Conservation (phyloP, 1,140 invertebrate species). For the Drosophila neocordata region DNA sequence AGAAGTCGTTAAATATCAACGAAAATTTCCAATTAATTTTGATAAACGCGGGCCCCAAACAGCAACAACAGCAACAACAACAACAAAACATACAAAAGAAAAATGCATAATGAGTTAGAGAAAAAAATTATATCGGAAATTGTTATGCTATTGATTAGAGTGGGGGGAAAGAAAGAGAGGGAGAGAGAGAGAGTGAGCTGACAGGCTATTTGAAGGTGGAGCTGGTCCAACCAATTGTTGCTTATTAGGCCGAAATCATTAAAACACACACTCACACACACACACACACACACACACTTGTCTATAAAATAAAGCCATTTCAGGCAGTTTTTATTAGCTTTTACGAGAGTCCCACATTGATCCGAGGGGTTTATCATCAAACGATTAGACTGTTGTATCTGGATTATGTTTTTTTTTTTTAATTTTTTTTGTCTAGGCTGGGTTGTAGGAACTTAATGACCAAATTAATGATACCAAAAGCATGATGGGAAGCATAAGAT, state of each 20-base stretch:
- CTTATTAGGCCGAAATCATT: conserved; percentile 74
- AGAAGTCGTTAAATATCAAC: conserved; percentile 81
- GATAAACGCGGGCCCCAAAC: conserved; percentile 65
- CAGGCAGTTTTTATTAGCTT: conserved; percentile 59
- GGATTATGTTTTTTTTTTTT: conserved; percentile 21
- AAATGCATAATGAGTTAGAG: conserved; percentile 26
- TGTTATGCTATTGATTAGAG: conserved; percentile 61
- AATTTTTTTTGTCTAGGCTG: not conserved
- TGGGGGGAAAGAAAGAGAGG: conserved; percentile 8
- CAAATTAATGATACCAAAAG: conserved; percentile 55
- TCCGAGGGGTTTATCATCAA: conserved; percentile 53
- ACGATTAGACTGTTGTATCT: conserved; percentile 53
- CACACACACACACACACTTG: conserved; percentile 30
- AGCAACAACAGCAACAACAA: conserved; percentile 34
- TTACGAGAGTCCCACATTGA: conserved; percentile 49
- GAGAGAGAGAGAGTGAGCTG: conserved; percentile 19
- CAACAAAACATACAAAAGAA: conserved; percentile 23
- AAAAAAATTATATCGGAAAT: conserved; percentile 61
- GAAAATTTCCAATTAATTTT: conserved; percentile 81
- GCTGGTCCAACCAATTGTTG: conserved; percentile 64
- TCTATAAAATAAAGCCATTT: conserved; percentile 67
- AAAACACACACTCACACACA: conserved; percentile 50
- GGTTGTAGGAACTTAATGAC: conserved; percentile 41
- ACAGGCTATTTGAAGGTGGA: conserved; percentile 20
- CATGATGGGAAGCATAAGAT: conserved; percentile 54